Base-by-base conservation (phyloP, 2,888 invertebrate species). In the Eupithecia centaureata region DNA sequence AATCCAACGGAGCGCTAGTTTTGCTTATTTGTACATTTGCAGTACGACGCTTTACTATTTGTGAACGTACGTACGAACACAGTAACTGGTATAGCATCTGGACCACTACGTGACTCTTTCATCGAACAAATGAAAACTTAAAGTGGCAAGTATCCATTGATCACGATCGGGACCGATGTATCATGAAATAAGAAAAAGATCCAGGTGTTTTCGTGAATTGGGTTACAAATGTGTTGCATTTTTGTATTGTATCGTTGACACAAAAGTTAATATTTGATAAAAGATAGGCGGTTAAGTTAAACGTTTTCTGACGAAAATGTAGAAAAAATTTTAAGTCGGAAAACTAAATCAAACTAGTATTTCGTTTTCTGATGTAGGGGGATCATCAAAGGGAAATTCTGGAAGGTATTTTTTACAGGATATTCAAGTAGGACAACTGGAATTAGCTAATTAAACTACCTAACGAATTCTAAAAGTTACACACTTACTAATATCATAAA, bases 21-120 rank as follows among this genome's bases (percentile, higher is more conserved):
- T 82, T 79, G 82, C 81, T 82, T 84, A 83, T 84, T 83, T 82
- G 82, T 81, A 80, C 78, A 79, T 79, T 82, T 80, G 68, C n/a
- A 56, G 54, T 80, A 75, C 76, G 77, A 76, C 78, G 79, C 78
- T 78, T 77, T 76, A 72, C 76, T 79, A 77, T 80, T 82, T 78
- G 74, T 74, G 68, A 76, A 75, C 73, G 74, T 76, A 77, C 22
- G 42, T 42, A 42, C 42, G 22, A 22, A 42, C 42, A 18, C 18
- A 18, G 42, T 10, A 42, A n/a, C 42, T 47, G 10, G 77, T 80
- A 79, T 80, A 74, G 74, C 74, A 77, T 73, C 75, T 76, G 75
- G 74, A 66, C 70, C 70, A 61, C 69, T 74, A 80, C 77, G 78
- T 79, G 78, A 77, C 77, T 78, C 72, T 73, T 76, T 76, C 70